A percentile compares a stretch with the other conserved stretches of the same genome.
phyloP scores from a whole-genome alignment of 2,888 invertebrate genomes.

The Hoplodrina ambigua region DNA sequence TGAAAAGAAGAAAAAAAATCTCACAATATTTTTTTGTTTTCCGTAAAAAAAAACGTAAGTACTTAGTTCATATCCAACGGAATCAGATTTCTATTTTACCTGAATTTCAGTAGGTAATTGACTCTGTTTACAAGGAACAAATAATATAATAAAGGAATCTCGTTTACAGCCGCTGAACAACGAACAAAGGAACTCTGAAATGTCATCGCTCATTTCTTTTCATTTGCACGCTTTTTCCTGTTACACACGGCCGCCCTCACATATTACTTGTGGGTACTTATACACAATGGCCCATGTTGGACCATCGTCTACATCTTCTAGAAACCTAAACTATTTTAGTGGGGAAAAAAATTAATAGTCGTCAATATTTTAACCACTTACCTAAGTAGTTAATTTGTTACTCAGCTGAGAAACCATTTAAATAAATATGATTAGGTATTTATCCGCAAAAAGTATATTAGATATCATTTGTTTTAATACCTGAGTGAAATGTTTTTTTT shows the following conservation, averaged over 20 bases:
- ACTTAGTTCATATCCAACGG: not conserved
- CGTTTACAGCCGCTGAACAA: constrained; percentile 64
- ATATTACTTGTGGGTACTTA: constrained; percentile 30
- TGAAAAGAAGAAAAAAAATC: too few species aligned
- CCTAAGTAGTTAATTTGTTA: too few species aligned
- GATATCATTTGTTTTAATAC: too few species aligned
- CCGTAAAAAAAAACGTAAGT: not conserved
- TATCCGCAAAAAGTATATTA: too few species aligned
- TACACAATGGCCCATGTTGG: constrained; percentile 31
- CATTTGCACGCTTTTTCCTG: constrained; percentile 67
- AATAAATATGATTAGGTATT: too few species aligned
- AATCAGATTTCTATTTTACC: not conserved
- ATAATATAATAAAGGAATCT: constrained; percentile 52
- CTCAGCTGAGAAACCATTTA: too few species aligned
- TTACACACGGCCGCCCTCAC: constrained; percentile 63
- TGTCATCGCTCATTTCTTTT: constrained; percentile 70
- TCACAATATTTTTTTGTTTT: not conserved
- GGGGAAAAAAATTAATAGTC: too few species aligned
- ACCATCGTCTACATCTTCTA: not conserved
- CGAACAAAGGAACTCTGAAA: constrained; percentile 65
- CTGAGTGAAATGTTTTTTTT: too few species aligned
- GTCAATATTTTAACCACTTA: too few species aligned
- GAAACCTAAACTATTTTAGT: not conserved
- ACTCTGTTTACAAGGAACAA: constrained; percentile 30
- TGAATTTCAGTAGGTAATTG: constrained; percentile 8